Base-by-base conservation (phyloP, 2,888 invertebrate genomes). In the Phengaris arion region DNA sequence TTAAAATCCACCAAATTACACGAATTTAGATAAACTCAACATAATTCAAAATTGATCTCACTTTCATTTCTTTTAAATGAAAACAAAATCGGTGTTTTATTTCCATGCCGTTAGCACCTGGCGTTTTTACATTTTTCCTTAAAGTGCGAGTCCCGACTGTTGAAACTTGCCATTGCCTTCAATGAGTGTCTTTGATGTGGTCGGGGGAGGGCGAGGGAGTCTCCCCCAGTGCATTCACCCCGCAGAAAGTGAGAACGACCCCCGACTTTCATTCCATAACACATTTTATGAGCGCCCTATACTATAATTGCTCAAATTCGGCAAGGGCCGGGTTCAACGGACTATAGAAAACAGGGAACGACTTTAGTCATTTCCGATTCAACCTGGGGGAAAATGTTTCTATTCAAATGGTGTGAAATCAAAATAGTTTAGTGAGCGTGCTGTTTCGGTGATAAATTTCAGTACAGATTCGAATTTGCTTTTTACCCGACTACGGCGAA, bases 201-300 rank as follows among this genome's bases (percentile, higher is more conserved):
- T 85, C 84, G 85, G 85, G 88, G 88, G 86, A 84, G 83, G 82
- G 79, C 80, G 86, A 89, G 88, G 83, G 88, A 84, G 88, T 86
- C 86, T 81, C 89, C 88, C 35, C 90, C 88, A 87, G 93, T 92
- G 92, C 93, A 93, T 92, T 93, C 93, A 92, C 92, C 93, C 91
- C 91, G 86, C 83, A 85, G 92, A 92, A 92, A 93, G 92, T 89
- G 91, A 92, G 89, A 90, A 85, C 86, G 83, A 81, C 87, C 89
- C 88, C 86, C 83, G 83, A 86, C 87, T 86, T 88, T 87, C 89
- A 88, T 91, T 87, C 89, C 89, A 84, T 84, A 85, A 87, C 89
- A 88, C 85, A 84, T 82, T 81, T 22, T 79, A 79, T 79, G 86
- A 85, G 86, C 90, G 86, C 92, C 90, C 91, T 89, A 86, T 86